Evolutionary conservation across 2,888 invertebrate genomes (phyloP).

Genomic region (Zhengitettix transpicula): DNA sequence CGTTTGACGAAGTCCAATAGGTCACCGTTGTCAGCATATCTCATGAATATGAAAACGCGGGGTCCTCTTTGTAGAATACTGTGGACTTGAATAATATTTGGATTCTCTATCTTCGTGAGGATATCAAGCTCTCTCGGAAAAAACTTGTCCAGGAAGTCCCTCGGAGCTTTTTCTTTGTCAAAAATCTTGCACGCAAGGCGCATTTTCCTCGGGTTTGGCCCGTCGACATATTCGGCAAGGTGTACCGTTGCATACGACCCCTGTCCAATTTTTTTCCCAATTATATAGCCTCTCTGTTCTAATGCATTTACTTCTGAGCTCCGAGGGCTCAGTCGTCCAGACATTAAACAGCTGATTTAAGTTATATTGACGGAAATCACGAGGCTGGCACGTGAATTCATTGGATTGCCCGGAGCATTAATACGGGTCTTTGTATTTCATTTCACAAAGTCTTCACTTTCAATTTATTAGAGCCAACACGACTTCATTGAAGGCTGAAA

Average conservation of each 20-base stretch:
- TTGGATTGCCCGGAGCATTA: too few relatives aligned
- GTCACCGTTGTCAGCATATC: conserved; percentile 81
- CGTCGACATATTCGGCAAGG: conserved; percentile 64
- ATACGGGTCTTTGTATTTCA: too few relatives aligned
- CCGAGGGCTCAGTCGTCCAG: conserved; percentile 56
- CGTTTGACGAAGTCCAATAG: conserved; percentile 67
- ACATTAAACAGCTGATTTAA: conserved; percentile 29
- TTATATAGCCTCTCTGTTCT: conserved; percentile 66
- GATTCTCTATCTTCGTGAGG: conserved; percentile 73
- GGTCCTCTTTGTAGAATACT: conserved; percentile 70
- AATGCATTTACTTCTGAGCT: conserved; percentile 73
- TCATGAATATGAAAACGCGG: conserved; percentile 79
- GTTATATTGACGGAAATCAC: too few relatives aligned
- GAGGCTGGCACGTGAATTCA: too few relatives aligned
- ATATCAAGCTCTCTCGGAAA: conserved; percentile 86
- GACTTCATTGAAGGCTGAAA: too few relatives aligned
- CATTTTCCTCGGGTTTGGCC: conserved; percentile 49
- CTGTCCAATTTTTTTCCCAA: conserved; percentile 77
- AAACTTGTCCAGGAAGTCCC: conserved; percentile 81
- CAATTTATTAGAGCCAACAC: too few relatives aligned
- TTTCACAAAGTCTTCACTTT: too few relatives aligned
- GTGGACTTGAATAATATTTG: conserved; percentile 78
- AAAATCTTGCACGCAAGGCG: conserved; percentile 81
- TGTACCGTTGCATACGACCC: conserved; percentile 85
- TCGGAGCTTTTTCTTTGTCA: conserved; percentile 73